phyloP scores from a whole-genome alignment of 2,113 vertebrate genomes.

The Corydoras sp. region DNA sequence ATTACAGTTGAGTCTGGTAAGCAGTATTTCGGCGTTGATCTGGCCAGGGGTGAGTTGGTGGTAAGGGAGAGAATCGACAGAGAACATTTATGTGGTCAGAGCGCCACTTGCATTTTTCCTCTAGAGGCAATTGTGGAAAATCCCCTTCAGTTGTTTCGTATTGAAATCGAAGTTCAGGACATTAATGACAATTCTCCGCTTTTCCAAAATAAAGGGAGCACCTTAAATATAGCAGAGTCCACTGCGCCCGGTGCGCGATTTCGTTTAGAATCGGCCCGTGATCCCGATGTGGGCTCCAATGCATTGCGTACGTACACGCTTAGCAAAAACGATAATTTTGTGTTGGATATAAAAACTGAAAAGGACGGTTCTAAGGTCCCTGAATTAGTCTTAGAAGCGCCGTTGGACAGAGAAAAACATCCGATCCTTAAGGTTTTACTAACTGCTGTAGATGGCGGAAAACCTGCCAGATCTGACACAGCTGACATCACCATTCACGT shows the following conservation, averaged over 20 bases:
- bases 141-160: slow-evolving; percentile 62
- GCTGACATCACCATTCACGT: slow-evolving; percentile 51
- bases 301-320: slow-evolving; percentile 60
- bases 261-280: slow-evolving; percentile 62
- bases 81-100: slow-evolving; percentile 64
- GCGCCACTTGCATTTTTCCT: slow-evolving; percentile 59
- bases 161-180: slow-evolving; percentile 76
- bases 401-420: slow-evolving; percentile 61
- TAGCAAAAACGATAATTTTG: slow-evolving; percentile 62
- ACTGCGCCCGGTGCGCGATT: slow-evolving; percentile 63
- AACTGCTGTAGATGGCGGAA: slow-evolving; percentile 61
- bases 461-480: slow-evolving; percentile 49
- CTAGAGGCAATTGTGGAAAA: slow-evolving; percentile 67
- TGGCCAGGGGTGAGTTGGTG: slow-evolving; percentile 65
- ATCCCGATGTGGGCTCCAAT: slow-evolving; percentile 63
- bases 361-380: slow-evolving; percentile 54
- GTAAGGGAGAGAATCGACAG: slow-evolving; percentile 68
- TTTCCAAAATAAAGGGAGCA: slow-evolving; percentile 64
- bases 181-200: slow-evolving; percentile 76
- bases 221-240: slow-evolving; percentile 69
- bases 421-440: slow-evolving; percentile 61
- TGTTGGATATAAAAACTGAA: slow-evolving; percentile 52
- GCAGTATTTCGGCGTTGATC: slow-evolving; percentile 72
- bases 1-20: slow-evolving; percentile 73
- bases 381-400: slow-evolving; percentile 59